Conservation (phyloP, 2,113 vertebrate species). For the Microtus pennsylvanicus region DNA sequence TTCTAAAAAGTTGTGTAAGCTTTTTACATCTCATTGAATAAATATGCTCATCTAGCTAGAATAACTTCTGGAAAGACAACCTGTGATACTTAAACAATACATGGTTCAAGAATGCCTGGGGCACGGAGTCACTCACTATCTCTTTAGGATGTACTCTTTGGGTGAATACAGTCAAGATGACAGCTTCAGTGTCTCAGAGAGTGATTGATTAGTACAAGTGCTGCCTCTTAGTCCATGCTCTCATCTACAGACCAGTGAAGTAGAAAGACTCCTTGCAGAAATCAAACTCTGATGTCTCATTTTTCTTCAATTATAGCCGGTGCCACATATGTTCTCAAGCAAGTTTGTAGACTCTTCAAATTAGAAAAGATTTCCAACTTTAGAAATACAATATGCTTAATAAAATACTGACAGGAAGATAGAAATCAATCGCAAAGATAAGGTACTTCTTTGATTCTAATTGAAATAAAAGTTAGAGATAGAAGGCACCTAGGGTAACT, state of each 20-base stretch:
- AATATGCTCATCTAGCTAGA: slow-evolving; percentile 28
- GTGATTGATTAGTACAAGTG: background rate
- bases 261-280: slow-evolving; percentile 14
- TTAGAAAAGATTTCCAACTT: background rate
- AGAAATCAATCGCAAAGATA: background rate
- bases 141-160: background rate
- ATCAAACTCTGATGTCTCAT: background rate
- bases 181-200: background rate
- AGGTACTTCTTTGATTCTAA: background rate
- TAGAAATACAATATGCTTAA: slow-evolving; percentile 32
- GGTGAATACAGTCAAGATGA: background rate
- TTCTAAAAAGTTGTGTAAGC: background rate
- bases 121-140: background rate
- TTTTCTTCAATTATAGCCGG: background rate
- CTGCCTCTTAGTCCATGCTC: background rate
- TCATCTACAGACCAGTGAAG: slow-evolving; percentile 5
- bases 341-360: background rate
- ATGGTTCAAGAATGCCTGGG: background rate
- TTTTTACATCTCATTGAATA: slow-evolving; percentile 39
- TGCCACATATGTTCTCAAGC: background rate
- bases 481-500: background rate
- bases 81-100: background rate
- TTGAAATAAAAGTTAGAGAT: slow-evolving; percentile 7
- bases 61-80: background rate
- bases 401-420: background rate